Conservation (phyloP, 2,797 vertebrate species). For the Chrysolophus pictus region DNA sequence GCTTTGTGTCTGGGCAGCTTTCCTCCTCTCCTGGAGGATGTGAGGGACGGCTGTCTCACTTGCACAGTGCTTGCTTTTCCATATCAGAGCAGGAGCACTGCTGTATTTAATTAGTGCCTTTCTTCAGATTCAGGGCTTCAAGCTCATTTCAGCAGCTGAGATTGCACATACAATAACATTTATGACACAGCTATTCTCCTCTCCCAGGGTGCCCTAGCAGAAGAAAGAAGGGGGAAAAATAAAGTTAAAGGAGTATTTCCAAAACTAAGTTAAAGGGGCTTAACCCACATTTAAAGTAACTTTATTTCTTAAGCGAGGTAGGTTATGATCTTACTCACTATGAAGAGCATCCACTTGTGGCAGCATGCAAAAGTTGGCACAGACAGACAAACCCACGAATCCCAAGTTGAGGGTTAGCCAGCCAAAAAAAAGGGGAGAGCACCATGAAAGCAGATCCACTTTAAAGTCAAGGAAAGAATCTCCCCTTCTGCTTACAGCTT, state of each 20-base stretch:
- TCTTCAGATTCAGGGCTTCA: neutral
- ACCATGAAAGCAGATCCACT: neutral
- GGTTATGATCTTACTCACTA: accelerated
- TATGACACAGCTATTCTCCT: neutral
- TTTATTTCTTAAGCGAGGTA: neutral
- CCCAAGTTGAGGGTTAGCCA: neutral
- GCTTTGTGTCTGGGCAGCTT: neutral
- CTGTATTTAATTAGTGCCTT: neutral
- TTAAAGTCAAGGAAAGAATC: neutral
- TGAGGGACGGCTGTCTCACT: neutral
- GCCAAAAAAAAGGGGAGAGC: neutral
- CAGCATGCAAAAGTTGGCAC: neutral
- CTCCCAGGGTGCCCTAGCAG: neutral
- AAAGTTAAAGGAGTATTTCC: neutral
- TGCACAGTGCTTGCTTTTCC: neutral
- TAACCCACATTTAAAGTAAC: neutral
- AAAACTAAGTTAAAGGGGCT: neutral
- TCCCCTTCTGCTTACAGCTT: neutral
- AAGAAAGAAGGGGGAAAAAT: neutral
- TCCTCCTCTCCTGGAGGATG: neutral
- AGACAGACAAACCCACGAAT: neutral
- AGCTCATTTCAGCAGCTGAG: neutral
- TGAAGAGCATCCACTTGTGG: neutral
- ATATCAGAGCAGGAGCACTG: accelerated
- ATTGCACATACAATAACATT: neutral